Base-by-base conservation (phyloP, 1,140 invertebrate species). In the Alviniconcha marisindica region DNA sequence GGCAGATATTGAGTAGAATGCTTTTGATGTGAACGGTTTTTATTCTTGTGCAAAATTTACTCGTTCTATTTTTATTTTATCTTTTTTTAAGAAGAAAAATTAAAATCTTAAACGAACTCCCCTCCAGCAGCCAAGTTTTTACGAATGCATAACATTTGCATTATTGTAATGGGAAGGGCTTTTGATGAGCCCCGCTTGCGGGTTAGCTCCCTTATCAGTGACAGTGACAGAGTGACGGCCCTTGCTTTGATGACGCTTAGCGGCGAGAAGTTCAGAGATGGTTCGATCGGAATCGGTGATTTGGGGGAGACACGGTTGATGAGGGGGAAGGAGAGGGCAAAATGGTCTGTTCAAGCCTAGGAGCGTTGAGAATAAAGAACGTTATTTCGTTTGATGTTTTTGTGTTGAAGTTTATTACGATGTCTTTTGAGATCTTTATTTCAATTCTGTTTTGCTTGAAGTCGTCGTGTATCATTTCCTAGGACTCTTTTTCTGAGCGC, bases 131-230 rank as follows among this genome's bases (percentile, higher is more conserved):
- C 36, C 66, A 10, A 74, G 42, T 78, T 60, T 78, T 78, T 60
- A 78, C 51, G 56, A 40, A 48, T 78, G 77, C 77, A 78, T 78
- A 78, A 78, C 56, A 78, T 78, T 78, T 78, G 77, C 77, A 78
- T 78, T 60, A 78, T 78, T 78, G 77, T 78, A 78, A 63, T 63
- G 54, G 63, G 77, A 54, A 40, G 33, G 36, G 51, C 54, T 78
- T 78, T 78, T 78, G 77, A 78, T 78, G 77, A 60, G 51, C 44
- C 5, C 18, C 18, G 48, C 77, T 78, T 40, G 28, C 77, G 54
- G 77, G 51, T 40, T 78, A 10, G 51, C 77, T 40, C 33, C 77
- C 77, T 78, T 78, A 78, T 78, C 77, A 56, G 77, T 63, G 77
- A 78, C 77, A 78, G 77, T 78, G 77, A 78, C 77, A 51, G 51